Evolutionary conservation across 1,140 invertebrate species (phyloP), one percentile per base, ranked within the genome.

Genomic region (Belonocnema kinseyi): DNA sequence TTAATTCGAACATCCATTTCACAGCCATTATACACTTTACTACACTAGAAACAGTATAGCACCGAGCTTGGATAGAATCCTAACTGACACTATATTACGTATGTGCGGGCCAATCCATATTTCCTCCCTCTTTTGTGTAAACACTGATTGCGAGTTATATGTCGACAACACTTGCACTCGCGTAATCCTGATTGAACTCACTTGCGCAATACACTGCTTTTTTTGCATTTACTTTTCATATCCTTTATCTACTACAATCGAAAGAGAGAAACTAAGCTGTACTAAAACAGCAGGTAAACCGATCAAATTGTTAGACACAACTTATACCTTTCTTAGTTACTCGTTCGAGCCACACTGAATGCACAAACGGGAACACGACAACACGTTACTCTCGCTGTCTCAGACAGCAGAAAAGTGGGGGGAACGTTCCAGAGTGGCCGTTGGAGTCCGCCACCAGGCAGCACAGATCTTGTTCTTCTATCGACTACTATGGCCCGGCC

Each of bases 341-440:
- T 86, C 82, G 83, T 83, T 87, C 85, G 79, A 88, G 83, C 87
- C 87, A 75, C 77, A 89, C 88, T 89, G 85, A 86, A 77, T 77
- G 66, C 78, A 71, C 79, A 58, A 58, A 73, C 74, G 77, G 70
- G 50, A 78, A 80, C 81, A 80, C 82, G 74, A 8, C 73, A 81
- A 73, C 78, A 79, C 77, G 77, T 73, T 82, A 80, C 79, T 76
- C 76, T 77, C 46, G 77, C 76, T n/a, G 66, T 76, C 77, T 74
- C 74, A 72, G 40, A 54, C 46, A 13, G 50, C 50, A 46, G 72
- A 40, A 40, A 33, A 78, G 70, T 75, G 77, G 79, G 56, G 50
- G 79, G 54, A 58, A 51, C 33, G 46, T 54, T 10, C 11, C 54
- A 72, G 19, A 10, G 11, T 16, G 21, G 19, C 78, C 66, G 70